These are phyloP conservation scores for Choristoneura rosaceana DNA, from an alignment of 2,888 invertebrate species.

Conservation along the genomic window DNA sequence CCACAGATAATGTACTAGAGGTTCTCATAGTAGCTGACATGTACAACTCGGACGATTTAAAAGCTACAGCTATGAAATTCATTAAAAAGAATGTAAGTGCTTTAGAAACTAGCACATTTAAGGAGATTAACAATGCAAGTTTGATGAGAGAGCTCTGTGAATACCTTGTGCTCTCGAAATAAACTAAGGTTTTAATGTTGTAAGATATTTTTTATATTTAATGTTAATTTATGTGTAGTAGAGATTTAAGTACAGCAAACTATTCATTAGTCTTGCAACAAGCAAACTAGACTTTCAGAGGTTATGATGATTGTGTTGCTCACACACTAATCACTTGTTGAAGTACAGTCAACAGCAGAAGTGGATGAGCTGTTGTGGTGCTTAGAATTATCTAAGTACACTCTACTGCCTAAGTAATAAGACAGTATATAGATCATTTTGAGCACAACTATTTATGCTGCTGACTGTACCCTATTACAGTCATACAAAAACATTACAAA, in stretches of 20 bases:
- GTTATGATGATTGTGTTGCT: no score
- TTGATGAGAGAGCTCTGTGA: conserved; percentile 68
- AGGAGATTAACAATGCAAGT: conserved; percentile 66
- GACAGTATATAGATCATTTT: no score
- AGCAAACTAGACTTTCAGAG: no score
- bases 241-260: background rate
- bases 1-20: conserved; percentile 68
- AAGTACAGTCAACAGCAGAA: no score
- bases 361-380: no score
- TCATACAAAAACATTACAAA: no score
- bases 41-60: conserved; percentile 67
- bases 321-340: no score
- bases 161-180: conserved; percentile 54
- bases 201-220: background rate
- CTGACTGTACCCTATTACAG: no score
- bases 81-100: conserved; percentile 66
- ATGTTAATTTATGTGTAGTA: no score
- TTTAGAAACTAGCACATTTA: conserved; percentile 61
- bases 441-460: no score
- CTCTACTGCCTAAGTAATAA: no score
- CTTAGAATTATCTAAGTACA: no score
- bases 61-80: conserved; percentile 65
- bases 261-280: background rate
- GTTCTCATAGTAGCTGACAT: conserved; percentile 69
- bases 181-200: background rate